A percentile compares a stretch with the other conserved stretches of the same genome.
phyloP scores from a whole-genome alignment of 2,113 vertebrate species.

The Herpetotheres cachinnans region DNA sequence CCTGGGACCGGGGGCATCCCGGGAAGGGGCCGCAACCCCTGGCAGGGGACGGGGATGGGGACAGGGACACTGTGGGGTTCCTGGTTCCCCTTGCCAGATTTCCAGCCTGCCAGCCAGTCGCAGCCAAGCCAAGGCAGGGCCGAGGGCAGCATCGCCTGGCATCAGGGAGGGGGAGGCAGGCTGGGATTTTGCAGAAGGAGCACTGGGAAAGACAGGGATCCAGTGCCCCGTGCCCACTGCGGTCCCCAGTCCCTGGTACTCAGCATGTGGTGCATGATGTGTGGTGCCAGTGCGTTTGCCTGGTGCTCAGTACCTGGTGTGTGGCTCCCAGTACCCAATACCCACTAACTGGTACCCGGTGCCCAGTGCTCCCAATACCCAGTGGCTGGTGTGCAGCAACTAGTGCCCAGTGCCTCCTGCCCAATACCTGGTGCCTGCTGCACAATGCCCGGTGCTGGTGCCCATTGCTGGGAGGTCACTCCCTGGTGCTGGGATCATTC shows the following conservation, averaged over 20 bases:
- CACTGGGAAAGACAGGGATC: background rate
- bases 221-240: accelerated
- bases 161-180: background rate
- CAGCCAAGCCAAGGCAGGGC: background rate
- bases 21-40: background rate
- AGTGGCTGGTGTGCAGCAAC: too few relatives aligned
- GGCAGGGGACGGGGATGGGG: background rate
- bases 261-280: background rate
- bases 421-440: too few relatives aligned
- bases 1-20: accelerated
- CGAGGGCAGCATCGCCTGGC: accelerated
- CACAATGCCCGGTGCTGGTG: accelerated
- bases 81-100: background rate
- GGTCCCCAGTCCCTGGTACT: too few relatives aligned
- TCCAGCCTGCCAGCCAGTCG: accelerated
- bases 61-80: accelerated
- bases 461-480: background rate
- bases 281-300: background rate
- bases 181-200: background rate
- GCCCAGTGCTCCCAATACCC: too few relatives aligned
- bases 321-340: background rate
- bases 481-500: background rate
- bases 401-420: background rate
- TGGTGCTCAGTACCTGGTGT: background rate
- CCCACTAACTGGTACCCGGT: background rate